Conservation (phyloP, 2,888 invertebrate genomes). For the Ganaspis brasiliensis region DNA sequence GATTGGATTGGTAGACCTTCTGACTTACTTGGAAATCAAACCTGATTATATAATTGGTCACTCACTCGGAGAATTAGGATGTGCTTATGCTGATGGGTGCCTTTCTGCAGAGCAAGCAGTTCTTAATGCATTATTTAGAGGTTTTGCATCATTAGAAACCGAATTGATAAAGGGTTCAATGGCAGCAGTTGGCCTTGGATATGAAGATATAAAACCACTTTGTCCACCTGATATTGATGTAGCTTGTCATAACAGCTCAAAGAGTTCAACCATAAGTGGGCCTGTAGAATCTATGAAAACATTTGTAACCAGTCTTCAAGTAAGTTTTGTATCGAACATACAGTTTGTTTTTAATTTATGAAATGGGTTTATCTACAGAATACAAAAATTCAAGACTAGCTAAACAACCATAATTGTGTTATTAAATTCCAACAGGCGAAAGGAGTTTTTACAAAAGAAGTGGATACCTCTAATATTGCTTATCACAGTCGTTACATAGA, state of each 20-base stretch:
- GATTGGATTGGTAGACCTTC: slow-evolving; percentile 84
- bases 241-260: slow-evolving; percentile 90
- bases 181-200: slow-evolving; percentile 82
- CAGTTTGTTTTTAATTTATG: too few relatives aligned
- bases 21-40: slow-evolving; percentile 82
- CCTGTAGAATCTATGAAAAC: slow-evolving; percentile 84
- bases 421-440: slow-evolving; percentile 84
- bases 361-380: too few relatives aligned
- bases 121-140: slow-evolving; percentile 84
- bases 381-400: too few relatives aligned
- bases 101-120: slow-evolving; percentile 84
- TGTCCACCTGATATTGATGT: slow-evolving; percentile 86
- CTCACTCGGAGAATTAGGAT: slow-evolving; percentile 95
- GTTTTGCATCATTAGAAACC: slow-evolving; percentile 79
- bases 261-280: slow-evolving; percentile 90
- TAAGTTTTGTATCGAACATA: too few relatives aligned
- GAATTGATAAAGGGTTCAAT: slow-evolving; percentile 80
- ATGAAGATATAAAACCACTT: slow-evolving; percentile 63
- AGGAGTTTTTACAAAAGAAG: slow-evolving; percentile 90
- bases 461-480: slow-evolving; percentile 93
- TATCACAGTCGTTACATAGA: slow-evolving; percentile 94
- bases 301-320: neutral
- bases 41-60: slow-evolving; percentile 91
- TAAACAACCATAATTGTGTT: too few relatives aligned
- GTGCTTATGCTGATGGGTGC: slow-evolving; percentile 86